Evolutionary conservation across 92 coral and sea anemone species (phyloP).

Genomic region (Montipora capitata): DNA sequence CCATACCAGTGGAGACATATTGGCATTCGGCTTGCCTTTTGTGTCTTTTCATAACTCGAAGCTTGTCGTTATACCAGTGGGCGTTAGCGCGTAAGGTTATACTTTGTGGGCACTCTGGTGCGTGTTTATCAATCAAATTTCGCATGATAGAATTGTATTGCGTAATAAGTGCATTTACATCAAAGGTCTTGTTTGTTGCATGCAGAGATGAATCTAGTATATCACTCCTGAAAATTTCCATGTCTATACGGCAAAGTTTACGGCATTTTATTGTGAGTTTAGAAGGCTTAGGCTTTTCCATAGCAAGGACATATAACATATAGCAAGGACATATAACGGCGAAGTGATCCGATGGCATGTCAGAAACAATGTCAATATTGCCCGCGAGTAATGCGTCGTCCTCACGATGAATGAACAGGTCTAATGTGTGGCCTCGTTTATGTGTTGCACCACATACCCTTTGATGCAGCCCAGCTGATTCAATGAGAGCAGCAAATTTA

Average conservation of each 20-base stretch:
- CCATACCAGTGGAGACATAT: slow-evolving; percentile 10
- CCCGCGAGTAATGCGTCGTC: background rate
- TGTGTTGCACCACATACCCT: slow-evolving; percentile 49
- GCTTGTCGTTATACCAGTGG: slow-evolving; percentile 53
- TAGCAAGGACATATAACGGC: background rate
- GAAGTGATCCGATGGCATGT: background rate
- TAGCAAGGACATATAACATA: too few species aligned
- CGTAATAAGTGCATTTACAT: background rate
- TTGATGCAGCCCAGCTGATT: slow-evolving; percentile 28
- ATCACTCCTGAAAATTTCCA: background rate
- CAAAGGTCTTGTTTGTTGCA: background rate
- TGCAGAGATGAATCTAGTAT: too few species aligned
- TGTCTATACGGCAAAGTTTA: background rate
- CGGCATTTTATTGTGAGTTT: background rate
- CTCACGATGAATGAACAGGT: slow-evolving; percentile 46
- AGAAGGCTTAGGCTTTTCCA: background rate
- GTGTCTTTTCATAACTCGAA: slow-evolving; percentile 26
- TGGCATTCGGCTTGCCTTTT: slow-evolving; percentile 32
- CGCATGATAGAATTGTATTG: background rate
- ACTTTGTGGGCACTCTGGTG: background rate
- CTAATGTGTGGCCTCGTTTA: slow-evolving; percentile 51
- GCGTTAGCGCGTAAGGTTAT: slow-evolving; percentile 39
- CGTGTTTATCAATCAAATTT: slow-evolving; percentile 18
- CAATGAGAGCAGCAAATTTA: slow-evolving; percentile 44
- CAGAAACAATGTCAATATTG: background rate